A percentile compares a stretch with the other conserved stretches of the same genome.
Conservation (phyloP, 2,797 vertebrate genomes). For the Silurus aristotelis region DNA sequence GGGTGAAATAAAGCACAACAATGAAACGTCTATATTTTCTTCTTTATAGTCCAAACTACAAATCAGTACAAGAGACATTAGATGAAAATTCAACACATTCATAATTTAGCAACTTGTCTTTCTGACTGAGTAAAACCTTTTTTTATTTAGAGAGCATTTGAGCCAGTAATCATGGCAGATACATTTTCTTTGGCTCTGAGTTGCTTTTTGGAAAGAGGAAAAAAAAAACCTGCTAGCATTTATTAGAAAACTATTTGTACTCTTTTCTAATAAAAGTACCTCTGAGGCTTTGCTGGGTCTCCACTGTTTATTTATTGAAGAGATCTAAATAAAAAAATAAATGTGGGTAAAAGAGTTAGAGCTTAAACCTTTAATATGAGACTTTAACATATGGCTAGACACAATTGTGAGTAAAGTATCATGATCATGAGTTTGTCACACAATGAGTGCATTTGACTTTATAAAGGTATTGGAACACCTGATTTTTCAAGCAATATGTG, state of each 20-base stretch:
- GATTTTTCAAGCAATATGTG: no score
- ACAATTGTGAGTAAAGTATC: no score
- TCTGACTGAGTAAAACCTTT: constrained; percentile 10
- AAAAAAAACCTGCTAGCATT: neutral
- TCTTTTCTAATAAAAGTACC: neutral
- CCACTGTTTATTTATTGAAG: neutral
- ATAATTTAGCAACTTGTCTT: neutral
- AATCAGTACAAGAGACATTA: constrained; percentile 9
- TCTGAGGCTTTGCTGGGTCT: neutral
- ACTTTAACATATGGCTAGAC: no score
- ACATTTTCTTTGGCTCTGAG: neutral
- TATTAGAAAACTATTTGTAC: neutral
- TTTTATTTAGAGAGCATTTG: neutral
- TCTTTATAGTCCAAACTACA: neutral
- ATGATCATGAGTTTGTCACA: no score
- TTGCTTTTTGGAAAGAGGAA: neutral
- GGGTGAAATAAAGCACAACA: neutral
- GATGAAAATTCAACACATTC: neutral
- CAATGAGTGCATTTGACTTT: no score
- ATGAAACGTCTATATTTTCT: neutral
- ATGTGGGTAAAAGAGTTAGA: neutral
- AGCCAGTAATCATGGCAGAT: neutral
- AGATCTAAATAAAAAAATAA: neutral
- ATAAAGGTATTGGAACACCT: no score
- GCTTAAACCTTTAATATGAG: neutral